phyloP scores from a whole-genome alignment of 2,113 vertebrate species.

The Pipra filicauda region DNA sequence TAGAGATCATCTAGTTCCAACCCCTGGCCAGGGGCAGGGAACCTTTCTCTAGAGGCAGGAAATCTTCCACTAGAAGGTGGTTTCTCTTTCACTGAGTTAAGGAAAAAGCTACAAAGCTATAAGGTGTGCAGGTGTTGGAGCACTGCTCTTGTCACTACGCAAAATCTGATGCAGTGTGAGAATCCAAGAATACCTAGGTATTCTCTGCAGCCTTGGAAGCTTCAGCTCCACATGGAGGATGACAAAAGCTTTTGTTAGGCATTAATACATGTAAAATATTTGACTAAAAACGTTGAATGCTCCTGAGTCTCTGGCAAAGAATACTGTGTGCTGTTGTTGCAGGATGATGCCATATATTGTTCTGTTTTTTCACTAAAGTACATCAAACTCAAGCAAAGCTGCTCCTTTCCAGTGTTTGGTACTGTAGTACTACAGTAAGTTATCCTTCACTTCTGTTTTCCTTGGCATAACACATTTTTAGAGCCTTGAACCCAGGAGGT shows the following conservation, averaged over 20 bases:
- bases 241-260: not conserved
- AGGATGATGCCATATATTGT: not conserved
- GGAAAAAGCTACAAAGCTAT: not conserved
- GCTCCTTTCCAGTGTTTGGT: not conserved
- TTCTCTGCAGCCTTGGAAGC: not conserved
- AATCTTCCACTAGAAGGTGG: not conserved
- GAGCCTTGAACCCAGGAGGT: not conserved
- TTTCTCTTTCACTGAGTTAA: not conserved
- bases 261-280: not conserved
- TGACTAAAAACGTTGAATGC: not conserved
- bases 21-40: not conserved
- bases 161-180: not conserved
- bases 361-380: not conserved
- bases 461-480: not conserved
- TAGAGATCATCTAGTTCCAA: not conserved
- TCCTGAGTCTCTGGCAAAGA: not conserved
- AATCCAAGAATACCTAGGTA: not conserved
- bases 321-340: not conserved
- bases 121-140: not conserved
- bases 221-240: not conserved
- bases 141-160: accelerated
- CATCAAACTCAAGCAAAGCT: not conserved
- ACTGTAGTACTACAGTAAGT: not conserved
- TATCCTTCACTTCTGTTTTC: not conserved
- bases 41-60: not conserved